Conservation (phyloP, 2,797 vertebrate species). For the Artibeus jamaicensis region DNA sequence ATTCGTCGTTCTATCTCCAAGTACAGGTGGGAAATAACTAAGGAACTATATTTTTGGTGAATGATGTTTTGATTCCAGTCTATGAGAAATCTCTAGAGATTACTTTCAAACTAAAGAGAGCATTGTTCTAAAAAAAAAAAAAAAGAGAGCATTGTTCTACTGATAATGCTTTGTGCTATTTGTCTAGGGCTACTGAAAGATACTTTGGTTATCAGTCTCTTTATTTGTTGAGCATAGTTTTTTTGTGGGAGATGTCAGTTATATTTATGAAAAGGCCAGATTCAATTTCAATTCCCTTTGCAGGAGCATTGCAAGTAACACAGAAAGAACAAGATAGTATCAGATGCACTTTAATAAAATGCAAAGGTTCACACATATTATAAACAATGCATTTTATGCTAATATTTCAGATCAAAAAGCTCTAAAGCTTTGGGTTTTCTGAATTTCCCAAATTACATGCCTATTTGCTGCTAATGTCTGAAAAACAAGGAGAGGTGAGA, state of each 20-base stretch:
- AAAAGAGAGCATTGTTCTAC: no score
- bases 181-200: neutral
- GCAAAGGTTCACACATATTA: neutral
- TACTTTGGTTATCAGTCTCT: neutral
- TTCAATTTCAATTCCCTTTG: neutral
- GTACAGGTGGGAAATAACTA: slow-evolving; percentile 1
- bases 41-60: neutral
- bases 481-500: neutral
- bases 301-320: neutral
- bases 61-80: slow-evolving; percentile 20
- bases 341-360: neutral
- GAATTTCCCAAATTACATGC: neutral
- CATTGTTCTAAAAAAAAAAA: no score
- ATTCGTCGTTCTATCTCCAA: neutral
- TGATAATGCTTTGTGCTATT: neutral
- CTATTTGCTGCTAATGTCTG: neutral
- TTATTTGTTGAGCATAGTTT: neutral
- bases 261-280: neutral
- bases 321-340: neutral
- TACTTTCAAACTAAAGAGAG: slow-evolving; percentile 48
- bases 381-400: neutral
- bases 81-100: slow-evolving; percentile 37
- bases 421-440: neutral
- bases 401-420: neutral
- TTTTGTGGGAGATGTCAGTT: neutral